Conservation (phyloP, 2,113 vertebrate genomes). For the Larimichthys polyactis region DNA sequence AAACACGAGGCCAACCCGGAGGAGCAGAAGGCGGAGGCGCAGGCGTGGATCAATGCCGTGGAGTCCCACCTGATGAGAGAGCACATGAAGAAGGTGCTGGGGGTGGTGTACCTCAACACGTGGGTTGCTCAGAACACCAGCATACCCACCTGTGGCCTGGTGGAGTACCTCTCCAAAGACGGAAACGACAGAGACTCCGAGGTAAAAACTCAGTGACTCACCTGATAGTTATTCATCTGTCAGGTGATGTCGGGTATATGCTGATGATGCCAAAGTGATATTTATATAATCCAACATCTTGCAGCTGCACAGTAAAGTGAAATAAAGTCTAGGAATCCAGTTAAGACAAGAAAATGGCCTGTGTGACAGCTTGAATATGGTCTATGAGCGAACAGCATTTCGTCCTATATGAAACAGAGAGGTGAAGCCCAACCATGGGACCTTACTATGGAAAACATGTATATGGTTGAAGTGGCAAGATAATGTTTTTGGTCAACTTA, state of each 20-base stretch:
- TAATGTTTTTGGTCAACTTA: too few species aligned
- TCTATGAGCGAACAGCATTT: neutral
- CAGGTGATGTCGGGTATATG: neutral
- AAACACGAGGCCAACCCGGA: slow-evolving; percentile 63
- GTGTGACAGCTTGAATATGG: too few species aligned
- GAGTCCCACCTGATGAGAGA: slow-evolving; percentile 92
- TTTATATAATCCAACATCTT: neutral
- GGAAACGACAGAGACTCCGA: slow-evolving; percentile 90
- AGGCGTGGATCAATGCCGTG: slow-evolving; percentile 87
- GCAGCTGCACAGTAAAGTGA: neutral
- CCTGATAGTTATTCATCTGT: neutral
- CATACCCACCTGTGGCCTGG: slow-evolving; percentile 93
- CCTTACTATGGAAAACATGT: too few species aligned
- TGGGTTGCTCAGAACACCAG: slow-evolving; percentile 93
- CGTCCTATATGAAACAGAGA: too few species aligned
- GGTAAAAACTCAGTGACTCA: slow-evolving; percentile 82
- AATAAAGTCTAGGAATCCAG: neutral
- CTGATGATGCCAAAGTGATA: neutral
- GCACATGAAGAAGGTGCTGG: slow-evolving; percentile 96
- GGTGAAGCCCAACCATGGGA: too few species aligned
- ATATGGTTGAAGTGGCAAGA: too few species aligned
- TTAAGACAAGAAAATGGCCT: neutral
- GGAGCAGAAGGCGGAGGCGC: slow-evolving; percentile 87
- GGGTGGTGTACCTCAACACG: slow-evolving; percentile 95
- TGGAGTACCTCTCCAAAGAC: slow-evolving; percentile 90